Evolutionary conservation across 2,888 invertebrate species (phyloP).

Genomic region (Spodoptera exigua): DNA sequence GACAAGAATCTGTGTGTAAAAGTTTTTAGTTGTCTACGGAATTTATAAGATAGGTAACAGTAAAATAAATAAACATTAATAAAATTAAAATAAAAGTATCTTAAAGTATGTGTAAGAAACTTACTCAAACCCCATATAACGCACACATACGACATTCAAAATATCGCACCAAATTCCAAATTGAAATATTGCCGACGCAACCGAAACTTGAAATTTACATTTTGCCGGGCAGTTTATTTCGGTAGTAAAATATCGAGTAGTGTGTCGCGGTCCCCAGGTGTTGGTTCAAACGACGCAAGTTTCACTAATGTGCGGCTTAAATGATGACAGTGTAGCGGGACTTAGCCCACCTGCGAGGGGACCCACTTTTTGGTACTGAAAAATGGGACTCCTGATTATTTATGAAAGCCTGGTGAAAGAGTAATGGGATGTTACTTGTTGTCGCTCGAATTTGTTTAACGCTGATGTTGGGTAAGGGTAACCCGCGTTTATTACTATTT

Average conservation of each 20-base stretch:
- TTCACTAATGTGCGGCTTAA: slow-evolving; percentile 87
- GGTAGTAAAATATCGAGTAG: slow-evolving; percentile 82
- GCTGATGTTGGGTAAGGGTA: neutral
- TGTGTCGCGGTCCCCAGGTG: slow-evolving; percentile 81
- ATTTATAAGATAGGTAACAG: no score
- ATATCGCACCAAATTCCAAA: slow-evolving; percentile 62
- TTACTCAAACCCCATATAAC: slow-evolving; percentile 25
- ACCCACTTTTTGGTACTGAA: slow-evolving; percentile 58
- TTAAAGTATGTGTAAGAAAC: slow-evolving; percentile 16
- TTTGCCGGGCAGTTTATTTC: slow-evolving; percentile 74
- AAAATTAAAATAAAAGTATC: neutral
- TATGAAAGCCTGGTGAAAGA: slow-evolving; percentile 40
- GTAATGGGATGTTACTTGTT: slow-evolving; percentile 40
- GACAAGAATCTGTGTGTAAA: no score
- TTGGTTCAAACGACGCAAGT: slow-evolving; percentile 84
- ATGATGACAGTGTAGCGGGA: slow-evolving; percentile 84
- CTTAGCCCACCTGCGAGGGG: slow-evolving; percentile 59
- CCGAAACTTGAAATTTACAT: slow-evolving; percentile 74
- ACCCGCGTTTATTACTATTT: slow-evolving; percentile 2
- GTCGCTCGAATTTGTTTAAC: slow-evolving; percentile 21
- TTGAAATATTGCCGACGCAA: slow-evolving; percentile 64
- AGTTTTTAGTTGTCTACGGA: no score
- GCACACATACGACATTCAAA: slow-evolving; percentile 47
- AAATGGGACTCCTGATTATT: slow-evolving; percentile 54
- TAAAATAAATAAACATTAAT: neutral